Conservation (phyloP, 2,113 vertebrate species). For the Passer domesticus region DNA sequence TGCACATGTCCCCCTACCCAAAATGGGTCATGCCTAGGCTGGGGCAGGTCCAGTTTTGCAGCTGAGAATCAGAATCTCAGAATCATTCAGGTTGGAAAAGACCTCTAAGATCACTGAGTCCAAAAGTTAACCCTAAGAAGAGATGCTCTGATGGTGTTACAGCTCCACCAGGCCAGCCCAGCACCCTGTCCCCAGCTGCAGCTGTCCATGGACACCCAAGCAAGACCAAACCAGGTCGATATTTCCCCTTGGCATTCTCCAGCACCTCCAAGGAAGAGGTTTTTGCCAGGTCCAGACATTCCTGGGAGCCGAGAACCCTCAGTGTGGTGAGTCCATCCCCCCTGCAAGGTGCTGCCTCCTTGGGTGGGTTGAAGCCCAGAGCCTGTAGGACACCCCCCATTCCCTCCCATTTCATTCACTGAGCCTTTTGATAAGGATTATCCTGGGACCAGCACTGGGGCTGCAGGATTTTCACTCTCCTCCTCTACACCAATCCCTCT, state of each 20-base stretch:
- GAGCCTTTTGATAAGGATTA: background rate
- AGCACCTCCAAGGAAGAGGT: background rate
- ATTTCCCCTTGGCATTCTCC: background rate
- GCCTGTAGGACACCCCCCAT: background rate
- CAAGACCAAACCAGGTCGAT: background rate
- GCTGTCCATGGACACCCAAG: background rate
- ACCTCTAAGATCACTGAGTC: no score
- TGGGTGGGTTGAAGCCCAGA: background rate
- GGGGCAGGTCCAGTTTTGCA: background rate
- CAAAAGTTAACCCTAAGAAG: background rate
- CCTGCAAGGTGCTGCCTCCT: background rate
- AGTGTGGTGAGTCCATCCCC: background rate
- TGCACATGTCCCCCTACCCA: fast-evolving
- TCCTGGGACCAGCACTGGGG: background rate
- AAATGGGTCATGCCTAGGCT: background rate
- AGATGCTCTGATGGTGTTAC: background rate
- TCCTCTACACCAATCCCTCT: background rate
- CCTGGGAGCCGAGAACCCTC: fast-evolving
- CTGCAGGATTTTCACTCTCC: background rate
- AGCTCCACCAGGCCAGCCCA: background rate
- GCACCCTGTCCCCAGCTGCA: background rate
- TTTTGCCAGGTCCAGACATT: background rate
- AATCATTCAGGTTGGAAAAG: background rate
- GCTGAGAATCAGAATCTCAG: background rate
- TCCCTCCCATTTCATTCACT: fast-evolving